Evolutionary conservation across 2,888 invertebrate genomes (phyloP), one percentile per base, ranked within the genome.

Genomic region (Zele albiditarsus): DNA sequence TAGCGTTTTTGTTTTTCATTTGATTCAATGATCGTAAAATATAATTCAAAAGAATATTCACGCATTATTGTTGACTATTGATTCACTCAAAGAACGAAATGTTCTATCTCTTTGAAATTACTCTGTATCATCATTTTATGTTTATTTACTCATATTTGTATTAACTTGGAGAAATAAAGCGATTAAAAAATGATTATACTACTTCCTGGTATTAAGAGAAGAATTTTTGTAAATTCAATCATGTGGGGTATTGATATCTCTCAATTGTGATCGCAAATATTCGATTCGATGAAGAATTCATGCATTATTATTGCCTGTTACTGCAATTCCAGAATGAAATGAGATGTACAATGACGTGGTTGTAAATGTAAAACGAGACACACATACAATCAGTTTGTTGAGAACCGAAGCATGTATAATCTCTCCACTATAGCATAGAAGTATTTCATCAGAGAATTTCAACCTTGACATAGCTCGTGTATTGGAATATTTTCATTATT

Each of bases 401-500:
- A 73, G 69, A 70, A 78, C 33, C 49, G 75, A 58, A 75, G 73
- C 77, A 77, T 75, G 77, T 77, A 77, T 69, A 74, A 75, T 79
- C 77, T 67, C 49, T 67, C 49, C 16, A 49, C 27, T 38, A 33
- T 25, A n/a, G 57, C 53, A 69, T 49, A 12, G 20, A 69, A 31
- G 53, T 57, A 69, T 73, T 58, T 67, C 23, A 10, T 62, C 10
- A 14, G 69, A 73, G 71, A 74, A 77, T 80, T 68, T 67, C 73
- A 75, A 78, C 78, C 80, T 78, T 76, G 79, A 69, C 42, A 70
- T 75, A 72, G 73, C 71, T 81, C 79, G 78, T 81, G 80, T 83
- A 84, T 84, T 83, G 84, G 82, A 83, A 83, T 83, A 84, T 83
- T 80, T 83, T 74, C 81, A 81, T 84, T 84, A 82, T 84, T 83